Percentiles rank a stretch among this genome's conserved stretches.
Evolutionary conservation across 2,888 invertebrate species (phyloP).

Genomic region (Scaptomyza tumidula): DNA sequence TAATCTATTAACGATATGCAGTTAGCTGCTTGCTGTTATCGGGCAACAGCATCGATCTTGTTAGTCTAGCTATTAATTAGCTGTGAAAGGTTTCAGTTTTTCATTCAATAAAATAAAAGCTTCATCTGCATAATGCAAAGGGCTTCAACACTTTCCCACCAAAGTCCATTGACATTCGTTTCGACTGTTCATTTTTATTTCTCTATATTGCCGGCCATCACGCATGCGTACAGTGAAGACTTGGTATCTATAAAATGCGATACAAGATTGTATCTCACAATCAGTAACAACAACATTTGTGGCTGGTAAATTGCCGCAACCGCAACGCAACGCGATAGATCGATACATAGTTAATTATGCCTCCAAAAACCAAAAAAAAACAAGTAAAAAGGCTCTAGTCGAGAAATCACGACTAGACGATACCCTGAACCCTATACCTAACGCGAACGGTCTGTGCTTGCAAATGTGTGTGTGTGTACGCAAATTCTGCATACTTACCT

Average conservation of each 20-base stretch:
- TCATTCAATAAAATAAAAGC: conserved; percentile 71
- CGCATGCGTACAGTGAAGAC: conserved; percentile 27
- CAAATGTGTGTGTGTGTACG: too few relatives aligned
- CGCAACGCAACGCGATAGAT: conserved; percentile 63
- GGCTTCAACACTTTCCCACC: conserved; percentile 76
- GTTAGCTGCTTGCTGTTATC: conserved; percentile 57
- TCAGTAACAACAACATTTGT: conserved; percentile 60
- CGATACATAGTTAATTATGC: conserved; percentile 75
- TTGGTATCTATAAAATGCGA: conserved; percentile 50
- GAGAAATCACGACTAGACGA: too few relatives aligned
- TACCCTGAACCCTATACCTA: background rate
- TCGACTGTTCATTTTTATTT: conserved; percentile 41
- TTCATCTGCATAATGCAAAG: conserved; percentile 65
- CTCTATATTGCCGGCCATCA: conserved; percentile 15
- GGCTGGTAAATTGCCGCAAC: conserved; percentile 71
- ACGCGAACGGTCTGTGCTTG: too few relatives aligned
- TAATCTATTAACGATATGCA: conserved; percentile 71
- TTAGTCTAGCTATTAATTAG: conserved; percentile 72
- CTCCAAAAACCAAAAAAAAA: conserved; percentile 24
- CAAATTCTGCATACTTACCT: too few relatives aligned
- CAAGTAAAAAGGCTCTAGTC: too few relatives aligned
- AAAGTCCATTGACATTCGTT: conserved; percentile 72
- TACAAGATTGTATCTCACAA: conserved; percentile 65
- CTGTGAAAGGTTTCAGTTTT: conserved; percentile 67
- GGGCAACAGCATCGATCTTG: conserved; percentile 68